These are phyloP conservation scores for Neodiprion lecontei DNA, from an alignment of 1,140 invertebrate species.

Conservation along the genomic window DNA sequence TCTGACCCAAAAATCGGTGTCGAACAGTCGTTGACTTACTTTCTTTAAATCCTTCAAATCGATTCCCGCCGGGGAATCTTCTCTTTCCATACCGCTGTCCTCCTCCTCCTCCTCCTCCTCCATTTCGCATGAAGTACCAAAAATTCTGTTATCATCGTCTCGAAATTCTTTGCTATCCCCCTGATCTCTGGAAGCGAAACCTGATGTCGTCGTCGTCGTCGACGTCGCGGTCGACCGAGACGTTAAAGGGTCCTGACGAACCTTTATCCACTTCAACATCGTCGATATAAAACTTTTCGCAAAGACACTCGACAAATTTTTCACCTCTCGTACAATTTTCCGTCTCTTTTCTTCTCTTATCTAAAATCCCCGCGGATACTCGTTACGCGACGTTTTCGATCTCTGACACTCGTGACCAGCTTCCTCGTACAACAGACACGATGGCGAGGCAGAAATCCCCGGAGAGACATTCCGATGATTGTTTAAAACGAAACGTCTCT, in stretches of 20 bases:
- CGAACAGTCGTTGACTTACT: constrained; percentile 39
- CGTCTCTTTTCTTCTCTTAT: background rate
- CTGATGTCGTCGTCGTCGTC: constrained; percentile 15
- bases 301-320: background rate
- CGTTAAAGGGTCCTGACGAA: constrained; percentile 47
- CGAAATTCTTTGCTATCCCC: background rate
- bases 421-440: background rate
- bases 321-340: background rate
- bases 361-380: background rate
- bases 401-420: background rate
- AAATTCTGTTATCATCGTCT: background rate
- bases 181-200: background rate
- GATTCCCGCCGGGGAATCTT: constrained; percentile 50
- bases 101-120: constrained; percentile 45
- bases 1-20: background rate
- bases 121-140: constrained; percentile 25
- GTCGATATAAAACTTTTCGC: background rate
- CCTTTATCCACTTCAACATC: constrained; percentile 62
- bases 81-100: constrained; percentile 56
- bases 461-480: background rate
- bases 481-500: too few species aligned
- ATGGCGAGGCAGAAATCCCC: background rate
- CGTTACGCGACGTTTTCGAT: background rate
- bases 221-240: constrained; percentile 38
- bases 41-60: constrained; percentile 52